These are phyloP conservation scores for Graphium colonna DNA, from an alignment of 2,888 invertebrate species.

Conservation along the genomic window DNA sequence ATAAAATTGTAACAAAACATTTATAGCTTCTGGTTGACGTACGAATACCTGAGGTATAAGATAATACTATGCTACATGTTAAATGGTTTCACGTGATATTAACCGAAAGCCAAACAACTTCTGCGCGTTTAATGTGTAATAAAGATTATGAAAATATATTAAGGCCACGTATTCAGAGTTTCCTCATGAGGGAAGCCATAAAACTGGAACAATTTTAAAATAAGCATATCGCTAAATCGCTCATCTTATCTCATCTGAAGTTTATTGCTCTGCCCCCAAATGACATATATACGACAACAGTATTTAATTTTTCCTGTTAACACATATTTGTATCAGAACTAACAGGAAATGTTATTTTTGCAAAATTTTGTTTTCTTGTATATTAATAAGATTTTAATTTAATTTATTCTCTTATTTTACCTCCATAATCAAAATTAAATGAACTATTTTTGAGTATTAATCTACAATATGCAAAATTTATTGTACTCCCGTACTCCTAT, in stretches of 20 bases:
- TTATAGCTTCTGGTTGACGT: background rate
- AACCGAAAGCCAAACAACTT: background rate
- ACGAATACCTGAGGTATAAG: background rate
- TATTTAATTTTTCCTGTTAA: too few relatives aligned
- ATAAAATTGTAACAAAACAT: background rate
- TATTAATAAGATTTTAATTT: too few relatives aligned
- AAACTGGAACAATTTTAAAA: conserved; percentile 7
- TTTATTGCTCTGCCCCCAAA: background rate
- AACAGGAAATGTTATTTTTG: too few relatives aligned
- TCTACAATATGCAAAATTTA: too few relatives aligned
- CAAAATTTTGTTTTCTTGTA: too few relatives aligned
- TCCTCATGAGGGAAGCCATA: conserved; percentile 13
- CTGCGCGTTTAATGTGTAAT: background rate
- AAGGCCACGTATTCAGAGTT: background rate
- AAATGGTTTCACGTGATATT: background rate
- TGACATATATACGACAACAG: too few relatives aligned
- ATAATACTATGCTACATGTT: background rate
- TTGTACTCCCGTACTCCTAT: too few relatives aligned
- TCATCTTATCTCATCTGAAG: background rate
- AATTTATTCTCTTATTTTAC: too few relatives aligned
- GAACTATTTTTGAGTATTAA: too few relatives aligned
- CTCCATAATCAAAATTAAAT: too few relatives aligned
- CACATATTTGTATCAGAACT: too few relatives aligned
- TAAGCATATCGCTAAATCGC: background rate
- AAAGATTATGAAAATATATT: background rate